These are phyloP conservation scores for Hypena proboscidalis DNA, from an alignment of 2,888 invertebrate species.

Conservation along the genomic window DNA sequence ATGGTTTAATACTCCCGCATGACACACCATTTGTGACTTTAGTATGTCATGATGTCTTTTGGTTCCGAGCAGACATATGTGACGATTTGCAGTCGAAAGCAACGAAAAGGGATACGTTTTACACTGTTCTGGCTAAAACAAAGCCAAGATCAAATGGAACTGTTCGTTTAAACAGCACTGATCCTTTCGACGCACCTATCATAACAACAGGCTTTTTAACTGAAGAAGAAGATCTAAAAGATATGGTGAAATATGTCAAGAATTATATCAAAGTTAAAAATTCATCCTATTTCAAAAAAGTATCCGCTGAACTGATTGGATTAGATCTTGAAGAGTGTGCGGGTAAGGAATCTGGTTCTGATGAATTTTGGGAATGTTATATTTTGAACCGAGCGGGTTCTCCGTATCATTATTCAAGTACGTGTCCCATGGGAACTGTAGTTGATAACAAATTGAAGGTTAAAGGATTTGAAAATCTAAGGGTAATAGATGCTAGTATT, in stretches of 20 bases:
- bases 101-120: constrained; percentile 25
- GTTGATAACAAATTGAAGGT: constrained; percentile 84
- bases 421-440: constrained; percentile 91
- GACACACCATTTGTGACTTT: too few relatives aligned
- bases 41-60: too few relatives aligned
- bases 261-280: constrained; percentile 36
- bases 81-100: constrained; percentile 15
- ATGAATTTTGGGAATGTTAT: constrained; percentile 50
- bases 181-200: constrained; percentile 40
- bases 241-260: constrained; percentile 26
- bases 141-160: constrained; percentile 66
- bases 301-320: constrained; percentile 36
- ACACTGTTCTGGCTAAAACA: constrained; percentile 21
- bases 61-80: too few relatives aligned
- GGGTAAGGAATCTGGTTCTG: constrained; percentile 15
- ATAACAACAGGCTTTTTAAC: constrained; percentile 28
- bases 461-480: constrained; percentile 28
- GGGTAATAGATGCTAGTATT: constrained; percentile 49
- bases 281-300: constrained; percentile 37
- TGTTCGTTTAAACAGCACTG: constrained; percentile 37
- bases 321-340: constrained; percentile 38
- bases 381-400: constrained; percentile 75
- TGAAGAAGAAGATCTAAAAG: constrained; percentile 21
- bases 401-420: constrained; percentile 88
- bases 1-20: too few relatives aligned